These are phyloP conservation scores for Erebia palarica DNA, from an alignment of 2,888 invertebrate genomes.

Conservation along the genomic window DNA sequence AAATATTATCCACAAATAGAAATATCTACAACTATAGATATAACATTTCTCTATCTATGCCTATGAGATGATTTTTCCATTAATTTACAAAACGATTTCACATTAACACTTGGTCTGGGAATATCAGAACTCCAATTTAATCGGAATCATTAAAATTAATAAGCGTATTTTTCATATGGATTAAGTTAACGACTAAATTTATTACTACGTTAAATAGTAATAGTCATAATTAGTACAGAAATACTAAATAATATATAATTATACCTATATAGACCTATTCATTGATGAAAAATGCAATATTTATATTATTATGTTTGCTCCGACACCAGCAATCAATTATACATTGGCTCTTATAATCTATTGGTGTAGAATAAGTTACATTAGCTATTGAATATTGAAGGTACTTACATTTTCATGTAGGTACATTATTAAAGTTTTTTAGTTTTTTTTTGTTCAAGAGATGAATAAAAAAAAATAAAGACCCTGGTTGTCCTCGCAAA, in stretches of 20 bases:
- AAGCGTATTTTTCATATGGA: conserved; percentile 81
- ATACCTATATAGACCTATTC: conserved; percentile 33
- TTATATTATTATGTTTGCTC: conserved; percentile 40
- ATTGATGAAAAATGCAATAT: conserved; percentile 35
- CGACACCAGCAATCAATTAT: conserved; percentile 42
- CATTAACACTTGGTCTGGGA: conserved; percentile 80
- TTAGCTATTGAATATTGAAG: no score
- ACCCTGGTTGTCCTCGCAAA: no score
- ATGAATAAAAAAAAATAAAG: no score
- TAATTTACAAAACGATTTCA: conserved; percentile 72
- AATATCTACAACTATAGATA: conserved; percentile 36
- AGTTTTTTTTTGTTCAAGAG: no score
- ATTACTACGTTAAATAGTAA: conserved; percentile 35
- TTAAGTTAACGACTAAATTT: conserved; percentile 53
- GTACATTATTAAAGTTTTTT: no score
- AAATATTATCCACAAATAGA: conserved; percentile 46
- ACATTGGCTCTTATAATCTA: conserved; percentile 25
- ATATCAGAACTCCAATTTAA: conserved; percentile 80
- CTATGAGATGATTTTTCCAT: conserved; percentile 66
- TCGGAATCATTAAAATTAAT: conserved; percentile 82
- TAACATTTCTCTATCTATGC: conserved; percentile 58
- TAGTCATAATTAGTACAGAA: conserved; percentile 28
- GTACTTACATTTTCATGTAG: no score
- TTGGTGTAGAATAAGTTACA: no score
- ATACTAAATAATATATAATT: conserved; percentile 19